Evolutionary conservation across 2,888 invertebrate genomes (phyloP).

Genomic region (Dorcus hopei): DNA sequence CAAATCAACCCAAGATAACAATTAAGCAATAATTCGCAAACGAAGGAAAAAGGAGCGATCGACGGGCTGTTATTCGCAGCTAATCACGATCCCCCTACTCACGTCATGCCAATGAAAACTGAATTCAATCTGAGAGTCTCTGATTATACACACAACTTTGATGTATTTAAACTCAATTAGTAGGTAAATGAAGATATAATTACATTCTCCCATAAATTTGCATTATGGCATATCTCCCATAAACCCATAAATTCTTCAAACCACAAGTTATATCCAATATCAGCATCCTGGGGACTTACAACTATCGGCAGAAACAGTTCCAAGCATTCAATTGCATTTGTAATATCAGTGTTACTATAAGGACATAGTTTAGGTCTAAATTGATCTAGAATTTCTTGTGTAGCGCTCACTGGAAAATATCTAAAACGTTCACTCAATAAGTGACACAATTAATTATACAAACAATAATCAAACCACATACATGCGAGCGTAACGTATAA

Average conservation of each 20-base stretch:
- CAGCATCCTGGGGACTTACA: conserved; percentile 60
- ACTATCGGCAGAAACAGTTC: conserved; percentile 75
- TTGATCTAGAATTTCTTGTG: conserved; percentile 82
- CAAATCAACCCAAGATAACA: no score
- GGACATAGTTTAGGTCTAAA: conserved; percentile 78
- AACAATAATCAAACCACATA: conserved; percentile 30
- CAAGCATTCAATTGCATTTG: conserved; percentile 58
- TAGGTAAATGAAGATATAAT: neutral
- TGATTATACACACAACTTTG: no score
- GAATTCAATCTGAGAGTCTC: no score
- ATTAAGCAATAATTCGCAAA: no score
- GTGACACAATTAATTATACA: neutral
- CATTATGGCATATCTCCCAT: conserved; percentile 76
- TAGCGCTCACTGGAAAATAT: conserved; percentile 71
- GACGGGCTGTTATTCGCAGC: no score
- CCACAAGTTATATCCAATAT: conserved; percentile 73
- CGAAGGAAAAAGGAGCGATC: no score
- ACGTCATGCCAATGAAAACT: no score
- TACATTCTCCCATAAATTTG: conserved; percentile 65
- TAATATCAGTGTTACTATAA: conserved; percentile 57
- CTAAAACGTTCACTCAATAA: conserved; percentile 44
- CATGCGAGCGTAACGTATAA: conserved; percentile 42
- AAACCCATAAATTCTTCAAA: conserved; percentile 73
- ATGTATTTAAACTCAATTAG: no score
- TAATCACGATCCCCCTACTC: no score